Base-by-base conservation (phyloP, 2,113 vertebrate species). In the Cettia cetti region DNA sequence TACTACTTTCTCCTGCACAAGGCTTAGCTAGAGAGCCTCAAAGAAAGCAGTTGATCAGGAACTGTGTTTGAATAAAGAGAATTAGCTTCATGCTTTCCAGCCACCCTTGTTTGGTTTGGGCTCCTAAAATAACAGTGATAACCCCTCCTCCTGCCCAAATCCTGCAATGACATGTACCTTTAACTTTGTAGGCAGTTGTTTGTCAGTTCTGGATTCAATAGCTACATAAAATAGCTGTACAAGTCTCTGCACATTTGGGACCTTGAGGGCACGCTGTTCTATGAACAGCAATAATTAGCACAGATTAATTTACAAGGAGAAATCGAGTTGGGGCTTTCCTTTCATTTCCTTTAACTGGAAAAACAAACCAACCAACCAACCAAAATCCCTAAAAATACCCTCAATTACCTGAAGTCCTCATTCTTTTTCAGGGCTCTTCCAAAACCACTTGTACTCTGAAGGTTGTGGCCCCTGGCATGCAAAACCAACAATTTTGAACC, bases 281-380 rank as follows among this genome's bases (percentile, higher is more conserved):
- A 56, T 86, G 81, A 93, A 90, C 23, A 91, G 78, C 20, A 69
- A 63, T 88, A 92, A 97, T 93, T 92, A 95, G 40, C 39, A 79
- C 37, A 63, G 54, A 56, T 52, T 72, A 74, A 88, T 82, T 77
- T 69, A 70, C 1, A 3, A 82, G 21, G 57, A 85, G 27, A 80
- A 92, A 77, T 88, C 37, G 76, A 82, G 33, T 21, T 23, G 87
- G 49, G 26, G 61, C 28, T 90, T 82, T 33, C 19, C 37, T 89
- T 94, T 74, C 1, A 52, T 79, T 92, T 70, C 18, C 35, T 81
- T 79, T 57, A 76, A 69, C 12, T 57, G 31, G 39, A 54, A 85
- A 91, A 85, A 76, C 3, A 91, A 85, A 76, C 3, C n/a, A 70
- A 63, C 21, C 59, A 22, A 30, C 21, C 20, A 56, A 53, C 14